These are phyloP conservation scores for Phocoena sinus DNA, from an alignment of 2,113 vertebrate species.

Conservation along the genomic window DNA sequence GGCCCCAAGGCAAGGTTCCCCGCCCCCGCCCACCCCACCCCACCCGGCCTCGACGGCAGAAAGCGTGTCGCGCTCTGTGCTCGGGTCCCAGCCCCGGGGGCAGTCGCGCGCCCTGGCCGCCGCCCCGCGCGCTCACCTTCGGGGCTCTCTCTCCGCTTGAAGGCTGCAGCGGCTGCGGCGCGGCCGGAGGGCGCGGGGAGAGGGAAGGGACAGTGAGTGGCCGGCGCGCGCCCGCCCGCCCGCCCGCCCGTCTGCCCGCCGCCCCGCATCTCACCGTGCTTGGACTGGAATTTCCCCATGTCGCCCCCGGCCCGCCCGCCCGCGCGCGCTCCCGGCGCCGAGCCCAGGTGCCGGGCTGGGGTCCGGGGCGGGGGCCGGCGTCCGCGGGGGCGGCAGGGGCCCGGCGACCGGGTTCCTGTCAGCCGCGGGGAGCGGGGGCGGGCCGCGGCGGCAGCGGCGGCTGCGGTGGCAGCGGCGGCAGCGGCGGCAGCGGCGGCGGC, in stretches of 20 bases:
- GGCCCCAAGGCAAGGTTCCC: neutral
- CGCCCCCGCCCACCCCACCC: neutral
- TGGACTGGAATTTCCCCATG: constrained; percentile 47
- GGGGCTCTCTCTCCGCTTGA: constrained; percentile 45
- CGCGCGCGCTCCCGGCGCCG: neutral
- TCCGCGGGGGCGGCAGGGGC: neutral
- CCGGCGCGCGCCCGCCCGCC: neutral
- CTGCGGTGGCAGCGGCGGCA: neutral
- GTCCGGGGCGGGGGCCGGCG: neutral
- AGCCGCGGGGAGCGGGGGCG: neutral
- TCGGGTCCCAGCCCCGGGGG: neutral
- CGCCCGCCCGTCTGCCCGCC: neutral
- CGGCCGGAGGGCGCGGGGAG: neutral
- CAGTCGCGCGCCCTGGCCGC: neutral
- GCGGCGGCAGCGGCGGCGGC: neutral
- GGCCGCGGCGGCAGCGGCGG: neutral
- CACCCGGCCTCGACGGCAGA: neutral
- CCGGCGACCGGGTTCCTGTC: neutral
- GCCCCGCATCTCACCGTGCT: neutral
- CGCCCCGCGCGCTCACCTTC: constrained; percentile 45
- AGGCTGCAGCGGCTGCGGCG: neutral
- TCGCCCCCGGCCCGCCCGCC: neutral
- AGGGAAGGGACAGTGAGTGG: neutral
- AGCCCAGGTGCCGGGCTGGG: neutral
- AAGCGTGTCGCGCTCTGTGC: neutral